Evolutionary conservation across 2,888 invertebrate species (phyloP).

Genomic region (Amblyjoppa proteus): DNA sequence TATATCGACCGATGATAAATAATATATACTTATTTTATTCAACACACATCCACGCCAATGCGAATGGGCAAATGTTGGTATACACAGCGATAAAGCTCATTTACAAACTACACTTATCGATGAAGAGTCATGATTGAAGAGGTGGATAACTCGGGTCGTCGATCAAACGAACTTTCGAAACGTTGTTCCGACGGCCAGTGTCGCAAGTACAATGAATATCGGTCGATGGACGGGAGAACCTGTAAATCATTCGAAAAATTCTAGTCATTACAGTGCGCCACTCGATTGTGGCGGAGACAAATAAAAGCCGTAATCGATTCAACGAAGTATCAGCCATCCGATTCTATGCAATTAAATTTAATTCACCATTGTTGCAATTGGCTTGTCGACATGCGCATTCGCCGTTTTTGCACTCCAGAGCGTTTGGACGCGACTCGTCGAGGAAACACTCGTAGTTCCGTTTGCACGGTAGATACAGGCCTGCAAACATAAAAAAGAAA

Average conservation of each 20-base stretch:
- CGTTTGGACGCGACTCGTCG: constrained; percentile 50
- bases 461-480: constrained; percentile 69
- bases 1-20: no score
- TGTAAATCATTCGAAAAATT: constrained; percentile 12
- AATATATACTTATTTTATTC: neutral
- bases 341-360: constrained; percentile 51
- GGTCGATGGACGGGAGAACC: constrained; percentile 30
- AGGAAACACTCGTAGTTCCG: constrained; percentile 72
- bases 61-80: neutral
- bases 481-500: constrained; percentile 62
- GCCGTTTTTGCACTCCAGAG: constrained; percentile 70
- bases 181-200: constrained; percentile 26
- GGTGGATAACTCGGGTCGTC: neutral
- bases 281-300: neutral
- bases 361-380: constrained; percentile 73
- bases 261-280: neutral
- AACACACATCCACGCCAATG: neutral
- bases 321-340: constrained; percentile 6
- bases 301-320: constrained; percentile 20
- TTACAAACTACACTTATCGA: constrained; percentile 29
- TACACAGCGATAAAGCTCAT: neutral
- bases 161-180: constrained; percentile 28
- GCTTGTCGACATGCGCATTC: constrained; percentile 71
- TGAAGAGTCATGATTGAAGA: neutral
- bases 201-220: constrained; percentile 27